Base-by-base conservation (phyloP, 1,140 invertebrate species). In the Drosophila leontia region DNA sequence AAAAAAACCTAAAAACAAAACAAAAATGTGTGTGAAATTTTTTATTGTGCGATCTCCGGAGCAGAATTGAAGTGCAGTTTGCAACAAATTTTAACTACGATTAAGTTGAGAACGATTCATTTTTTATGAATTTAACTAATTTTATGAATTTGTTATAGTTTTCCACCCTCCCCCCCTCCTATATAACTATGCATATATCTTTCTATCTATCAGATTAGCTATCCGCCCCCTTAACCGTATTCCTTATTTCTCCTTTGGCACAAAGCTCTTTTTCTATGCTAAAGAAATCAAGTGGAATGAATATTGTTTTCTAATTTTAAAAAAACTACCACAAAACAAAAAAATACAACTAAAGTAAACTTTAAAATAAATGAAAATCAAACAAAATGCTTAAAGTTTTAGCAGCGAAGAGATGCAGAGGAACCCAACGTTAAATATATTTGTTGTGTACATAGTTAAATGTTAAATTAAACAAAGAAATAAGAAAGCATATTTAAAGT, bases 371-470 rank as follows among this genome's bases (percentile, higher is more conserved):
- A 56, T 57, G 23, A 56, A 48, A 77, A 86, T 75, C 64, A 82
- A 86, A 82, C 56, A 72, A 79, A 79, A 68, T 87, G 82, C 82
- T 86, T 86, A 57, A 79, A 78, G 63, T 72, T 84, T 84, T 84
- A 82, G 82, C 78, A 84, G 72, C 74, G 35, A 75, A 26, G 34
- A 55, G 34, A 61, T 12, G 44, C 17, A 59, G 47, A 34, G 19
- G 59, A 90, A 82, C 85, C 85, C 85, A 90, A 90, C 85, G 85
- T 90, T 90, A 85, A 90, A 68, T 78, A 69, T 86, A 90, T 90
- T 81, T 90, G 85, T 90, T 90, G 85, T 90, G 85, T 90, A 90
- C 35, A 90, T 90, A 90, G 81, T 90, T 90, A 88, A 88, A 88
- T 82, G 85, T 90, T 90, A 90, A 84, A 85, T 78, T 77, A 80